Evolutionary conservation across 2,113 vertebrate genomes (phyloP).

Genomic region (Struthio camelus): DNA sequence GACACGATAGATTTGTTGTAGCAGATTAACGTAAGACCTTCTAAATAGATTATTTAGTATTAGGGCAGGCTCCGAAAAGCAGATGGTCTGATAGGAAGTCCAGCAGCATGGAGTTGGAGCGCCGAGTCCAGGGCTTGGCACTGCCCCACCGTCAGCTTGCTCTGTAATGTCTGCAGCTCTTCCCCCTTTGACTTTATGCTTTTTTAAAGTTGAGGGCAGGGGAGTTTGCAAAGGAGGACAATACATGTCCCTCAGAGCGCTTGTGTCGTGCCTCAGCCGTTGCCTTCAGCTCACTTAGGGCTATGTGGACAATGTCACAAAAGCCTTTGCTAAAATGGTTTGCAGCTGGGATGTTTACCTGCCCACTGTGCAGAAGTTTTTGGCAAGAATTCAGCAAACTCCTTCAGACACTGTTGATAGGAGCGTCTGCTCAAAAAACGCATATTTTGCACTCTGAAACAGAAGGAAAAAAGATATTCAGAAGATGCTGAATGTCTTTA

Average conservation of each 20-base stretch:
- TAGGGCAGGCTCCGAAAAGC: neutral
- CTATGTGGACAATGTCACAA: too few species aligned
- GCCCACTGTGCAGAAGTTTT: accelerated
- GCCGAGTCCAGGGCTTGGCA: neutral
- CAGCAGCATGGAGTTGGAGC: neutral
- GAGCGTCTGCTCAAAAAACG: neutral
- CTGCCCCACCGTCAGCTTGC: too few species aligned
- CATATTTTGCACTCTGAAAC: neutral
- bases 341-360: neutral
- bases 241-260: too few species aligned
- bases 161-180: too few species aligned
- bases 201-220: neutral
- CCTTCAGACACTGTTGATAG: neutral
- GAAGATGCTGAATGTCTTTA: neutral
- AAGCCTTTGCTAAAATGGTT: neutral
- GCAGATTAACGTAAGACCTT: accelerated
- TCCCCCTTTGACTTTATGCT: neutral
- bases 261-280: too few species aligned
- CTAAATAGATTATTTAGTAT: neutral
- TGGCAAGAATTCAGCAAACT: neutral
- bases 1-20: neutral
- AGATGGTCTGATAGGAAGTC: neutral
- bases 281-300: too few species aligned
- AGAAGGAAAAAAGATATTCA: neutral
- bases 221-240: too few species aligned